These are phyloP conservation scores for Tachina fera DNA, from an alignment of 2,888 invertebrate species.

Conservation along the genomic window DNA sequence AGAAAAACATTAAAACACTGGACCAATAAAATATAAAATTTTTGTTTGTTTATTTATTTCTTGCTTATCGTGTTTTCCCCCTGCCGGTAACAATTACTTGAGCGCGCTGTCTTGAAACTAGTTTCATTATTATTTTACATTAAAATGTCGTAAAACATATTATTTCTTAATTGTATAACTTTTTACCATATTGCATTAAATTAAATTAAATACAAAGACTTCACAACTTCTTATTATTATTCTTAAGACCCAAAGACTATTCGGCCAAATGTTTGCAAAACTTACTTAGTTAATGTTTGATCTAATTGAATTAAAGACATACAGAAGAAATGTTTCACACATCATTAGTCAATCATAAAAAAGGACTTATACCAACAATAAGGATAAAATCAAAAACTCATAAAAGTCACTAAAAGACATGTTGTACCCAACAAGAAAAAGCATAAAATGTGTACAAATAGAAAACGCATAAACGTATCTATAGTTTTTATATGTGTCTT, in stretches of 20 bases:
- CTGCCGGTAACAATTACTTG: too few relatives aligned
- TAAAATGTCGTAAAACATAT: too few relatives aligned
- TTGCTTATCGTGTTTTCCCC: too few relatives aligned
- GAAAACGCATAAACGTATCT: slow-evolving; percentile 62
- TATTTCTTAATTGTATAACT: too few relatives aligned
- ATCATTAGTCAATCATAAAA: slow-evolving; percentile 70
- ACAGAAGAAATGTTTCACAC: slow-evolving; percentile 67
- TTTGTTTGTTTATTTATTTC: too few relatives aligned
- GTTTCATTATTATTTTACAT: too few relatives aligned
- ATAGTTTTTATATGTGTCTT: slow-evolving; percentile 47
- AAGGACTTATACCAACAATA: slow-evolving; percentile 63
- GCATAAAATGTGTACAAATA: slow-evolving; percentile 32
- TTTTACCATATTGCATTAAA: too few relatives aligned
- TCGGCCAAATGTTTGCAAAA: slow-evolving; percentile 11
- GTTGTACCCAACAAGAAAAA: slow-evolving; percentile 42
- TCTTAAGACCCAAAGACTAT: neutral
- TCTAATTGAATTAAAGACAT: slow-evolving; percentile 69
- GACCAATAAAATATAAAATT: too few relatives aligned
- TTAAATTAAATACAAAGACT: neutral
- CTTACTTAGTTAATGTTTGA: slow-evolving; percentile 59
- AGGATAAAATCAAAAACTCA: slow-evolving; percentile 70
- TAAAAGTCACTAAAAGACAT: slow-evolving; percentile 69
- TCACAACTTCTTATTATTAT: neutral
- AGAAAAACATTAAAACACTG: too few relatives aligned
- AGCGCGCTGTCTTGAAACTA: too few relatives aligned